These are phyloP conservation scores for Sparus aurata DNA, from an alignment of 2,797 vertebrate species.

Conservation along the genomic window DNA sequence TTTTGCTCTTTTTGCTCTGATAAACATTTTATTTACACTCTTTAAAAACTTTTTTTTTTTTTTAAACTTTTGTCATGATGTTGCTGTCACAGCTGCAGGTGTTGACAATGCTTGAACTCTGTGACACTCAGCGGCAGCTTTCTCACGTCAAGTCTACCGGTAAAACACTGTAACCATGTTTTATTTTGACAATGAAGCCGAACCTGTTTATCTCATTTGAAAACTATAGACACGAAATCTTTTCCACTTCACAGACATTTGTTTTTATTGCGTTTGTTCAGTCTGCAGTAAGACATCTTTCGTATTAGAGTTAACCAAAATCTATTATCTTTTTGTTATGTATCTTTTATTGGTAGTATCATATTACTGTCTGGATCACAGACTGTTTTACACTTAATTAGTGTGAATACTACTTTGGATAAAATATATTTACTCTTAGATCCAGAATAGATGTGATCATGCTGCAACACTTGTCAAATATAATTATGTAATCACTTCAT, in stretches of 20 bases:
- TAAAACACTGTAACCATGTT: neutral
- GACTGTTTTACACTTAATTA: neutral
- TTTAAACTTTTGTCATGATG: neutral
- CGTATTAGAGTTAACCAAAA: neutral
- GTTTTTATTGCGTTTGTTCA: neutral
- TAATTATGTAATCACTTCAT: neutral
- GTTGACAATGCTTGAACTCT: neutral
- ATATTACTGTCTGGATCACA: neutral
- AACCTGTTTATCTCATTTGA: neutral
- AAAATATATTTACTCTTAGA: neutral
- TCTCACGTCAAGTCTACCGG: constrained; percentile 4
- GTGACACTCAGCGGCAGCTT: neutral
- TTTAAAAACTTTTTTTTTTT: neutral
- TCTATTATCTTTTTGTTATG: neutral
- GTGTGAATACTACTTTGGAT: too few species aligned
- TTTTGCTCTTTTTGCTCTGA: neutral
- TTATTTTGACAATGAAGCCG: neutral
- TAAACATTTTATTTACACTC: neutral
- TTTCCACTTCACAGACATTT: neutral
- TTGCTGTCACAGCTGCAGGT: constrained; percentile 2
- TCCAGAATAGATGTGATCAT: neutral
- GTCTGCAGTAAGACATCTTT: neutral
- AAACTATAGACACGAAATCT: neutral
- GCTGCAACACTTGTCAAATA: neutral
- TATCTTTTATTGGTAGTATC: neutral